These are phyloP conservation scores for Nymphalis io DNA, from an alignment of 1,140 invertebrate genomes.

Conservation along the genomic window DNA sequence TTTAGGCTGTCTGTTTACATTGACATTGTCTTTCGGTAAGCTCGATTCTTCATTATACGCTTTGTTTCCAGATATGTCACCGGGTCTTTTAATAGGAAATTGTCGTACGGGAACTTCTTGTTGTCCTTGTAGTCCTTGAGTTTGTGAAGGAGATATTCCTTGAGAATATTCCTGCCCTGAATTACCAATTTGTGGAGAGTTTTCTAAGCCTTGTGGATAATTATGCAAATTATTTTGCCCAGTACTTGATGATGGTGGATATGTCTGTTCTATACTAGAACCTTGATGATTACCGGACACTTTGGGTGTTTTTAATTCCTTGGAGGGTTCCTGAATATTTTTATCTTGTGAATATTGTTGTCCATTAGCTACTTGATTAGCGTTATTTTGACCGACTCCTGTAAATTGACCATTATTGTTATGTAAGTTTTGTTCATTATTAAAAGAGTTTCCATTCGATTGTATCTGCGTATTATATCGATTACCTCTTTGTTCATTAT, in stretches of 20 bases:
- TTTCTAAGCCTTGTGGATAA: neutral
- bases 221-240: neutral
- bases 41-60: neutral
- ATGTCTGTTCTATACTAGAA: neutral
- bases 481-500: conserved; percentile 9
- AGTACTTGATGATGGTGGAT: neutral
- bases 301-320: neutral
- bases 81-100: neutral
- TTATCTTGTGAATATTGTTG: conserved; percentile 10
- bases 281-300: neutral
- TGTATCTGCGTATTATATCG: neutral
- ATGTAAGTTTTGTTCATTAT: neutral
- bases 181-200: neutral
- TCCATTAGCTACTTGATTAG: neutral
- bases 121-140: neutral
- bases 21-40: neutral
- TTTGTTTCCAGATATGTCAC: neutral
- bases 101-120: neutral
- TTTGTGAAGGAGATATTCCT: neutral
- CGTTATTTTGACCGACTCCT: neutral
- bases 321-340: neutral
- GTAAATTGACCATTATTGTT: neutral
- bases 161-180: neutral
- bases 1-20: conserved; percentile 27
- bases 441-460: neutral